Evolutionary conservation across 2,888 invertebrate species (phyloP).

Genomic region (Hypsopygia costalis): DNA sequence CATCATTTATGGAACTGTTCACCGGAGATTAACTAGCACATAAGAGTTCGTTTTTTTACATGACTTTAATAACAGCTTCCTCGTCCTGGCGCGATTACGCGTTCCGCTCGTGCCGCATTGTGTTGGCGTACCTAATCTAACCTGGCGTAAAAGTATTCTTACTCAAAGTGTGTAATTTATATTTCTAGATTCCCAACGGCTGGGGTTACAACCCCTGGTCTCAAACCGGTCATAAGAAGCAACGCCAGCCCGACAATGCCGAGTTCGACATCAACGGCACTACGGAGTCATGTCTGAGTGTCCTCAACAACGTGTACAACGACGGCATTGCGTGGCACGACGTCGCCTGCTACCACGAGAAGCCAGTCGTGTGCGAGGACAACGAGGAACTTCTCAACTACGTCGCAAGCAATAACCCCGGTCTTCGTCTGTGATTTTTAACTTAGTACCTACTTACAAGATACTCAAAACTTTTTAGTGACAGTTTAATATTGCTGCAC

Average conservation of each 20-base stretch:
- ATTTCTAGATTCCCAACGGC: constrained; percentile 79
- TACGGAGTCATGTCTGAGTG: constrained; percentile 91
- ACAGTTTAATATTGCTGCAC: constrained; percentile 2
- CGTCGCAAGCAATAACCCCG: constrained; percentile 91
- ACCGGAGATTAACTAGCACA: no score
- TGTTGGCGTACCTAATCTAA: no score
- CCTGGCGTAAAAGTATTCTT: no score
- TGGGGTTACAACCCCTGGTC: constrained; percentile 95
- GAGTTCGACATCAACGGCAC: constrained; percentile 95
- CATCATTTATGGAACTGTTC: no score
- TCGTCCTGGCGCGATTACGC: no score
- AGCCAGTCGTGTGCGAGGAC: constrained; percentile 95
- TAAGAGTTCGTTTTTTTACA: no score
- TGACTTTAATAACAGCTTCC: no score
- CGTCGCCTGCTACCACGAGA: constrained; percentile 96
- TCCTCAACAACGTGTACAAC: constrained; percentile 95
- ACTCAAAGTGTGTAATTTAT: background rate
- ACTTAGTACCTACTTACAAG: constrained; percentile 4
- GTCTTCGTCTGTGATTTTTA: constrained; percentile 86
- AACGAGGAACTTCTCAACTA: constrained; percentile 93
- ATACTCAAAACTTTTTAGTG: constrained; percentile 17
- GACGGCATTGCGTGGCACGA: constrained; percentile 97
- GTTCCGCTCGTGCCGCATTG: no score
- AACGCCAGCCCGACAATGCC: constrained; percentile 93
- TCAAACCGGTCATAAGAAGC: constrained; percentile 94